A percentile compares a stretch with the other conserved stretches of the same genome.
Conservation (phyloP, 2,797 vertebrate species). For the Telmatherina bonti region DNA sequence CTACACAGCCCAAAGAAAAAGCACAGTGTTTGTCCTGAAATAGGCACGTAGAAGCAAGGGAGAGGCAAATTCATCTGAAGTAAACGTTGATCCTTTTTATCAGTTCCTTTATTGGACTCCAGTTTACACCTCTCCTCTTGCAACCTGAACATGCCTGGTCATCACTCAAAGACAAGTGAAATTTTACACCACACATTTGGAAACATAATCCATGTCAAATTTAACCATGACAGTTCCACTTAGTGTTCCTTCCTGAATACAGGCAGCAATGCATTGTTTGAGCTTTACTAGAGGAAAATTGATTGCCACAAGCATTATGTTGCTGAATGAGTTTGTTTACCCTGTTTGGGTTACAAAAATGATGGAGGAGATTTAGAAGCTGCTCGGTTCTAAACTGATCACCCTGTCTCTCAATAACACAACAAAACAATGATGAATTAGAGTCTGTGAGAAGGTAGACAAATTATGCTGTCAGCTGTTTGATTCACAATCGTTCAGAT, state of each 20-base stretch:
- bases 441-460: conserved; percentile 59
- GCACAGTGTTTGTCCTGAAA: not conserved
- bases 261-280: conserved; percentile 64
- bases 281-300: conserved; percentile 73
- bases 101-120: conserved; percentile 10
- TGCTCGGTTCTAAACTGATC: conserved; percentile 70
- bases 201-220: conserved; percentile 65
- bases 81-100: conserved; percentile 5
- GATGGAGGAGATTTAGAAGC: conserved; percentile 70
- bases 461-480: conserved; percentile 24
- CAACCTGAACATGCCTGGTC: conserved; percentile 24
- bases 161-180: conserved; percentile 21
- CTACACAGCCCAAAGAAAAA: conserved; percentile 2
- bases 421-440: conserved; percentile 62
- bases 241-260: conserved; percentile 55
- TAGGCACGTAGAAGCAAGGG: not conserved
- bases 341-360: conserved; percentile 76
- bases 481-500: conserved; percentile 41
- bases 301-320: conserved; percentile 79
- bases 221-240: conserved; percentile 61
- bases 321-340: conserved; percentile 80
- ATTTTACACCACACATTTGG: conserved; percentile 16
- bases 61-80: not conserved
- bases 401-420: conserved; percentile 60
- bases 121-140: conserved; percentile 10